Conservation (phyloP, 2,888 invertebrate genomes). For the Artemia sinica region DNA sequence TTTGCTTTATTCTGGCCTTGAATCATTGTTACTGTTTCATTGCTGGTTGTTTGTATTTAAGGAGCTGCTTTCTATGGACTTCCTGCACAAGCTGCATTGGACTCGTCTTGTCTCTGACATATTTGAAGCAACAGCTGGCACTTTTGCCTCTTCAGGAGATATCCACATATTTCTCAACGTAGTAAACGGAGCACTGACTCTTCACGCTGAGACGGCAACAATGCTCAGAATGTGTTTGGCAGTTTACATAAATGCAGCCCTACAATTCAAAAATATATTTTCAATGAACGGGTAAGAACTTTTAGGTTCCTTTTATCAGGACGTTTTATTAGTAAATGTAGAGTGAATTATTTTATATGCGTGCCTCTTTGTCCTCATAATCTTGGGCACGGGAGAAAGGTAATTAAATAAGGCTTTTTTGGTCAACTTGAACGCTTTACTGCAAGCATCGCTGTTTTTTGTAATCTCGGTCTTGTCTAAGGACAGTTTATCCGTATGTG, state of each 20-base stretch:
- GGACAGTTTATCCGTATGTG: no score
- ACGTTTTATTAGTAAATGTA: no score
- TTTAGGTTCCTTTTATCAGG: no score
- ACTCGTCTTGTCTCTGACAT: conserved; percentile 83
- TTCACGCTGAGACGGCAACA: conserved; percentile 91
- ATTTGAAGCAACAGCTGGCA: conserved; percentile 95
- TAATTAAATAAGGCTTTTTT: no score
- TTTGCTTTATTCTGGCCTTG: no score
- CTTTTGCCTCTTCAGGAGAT: conserved; percentile 89
- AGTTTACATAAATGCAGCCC: conserved; percentile 89
- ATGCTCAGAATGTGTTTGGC: conserved; percentile 89
- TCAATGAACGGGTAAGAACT: conserved; percentile 67
- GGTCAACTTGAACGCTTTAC: no score
- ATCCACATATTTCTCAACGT: conserved; percentile 95
- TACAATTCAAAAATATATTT: conserved; percentile 96
- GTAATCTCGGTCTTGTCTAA: no score
- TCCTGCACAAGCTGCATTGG: conserved; percentile 98
- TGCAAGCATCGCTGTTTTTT: no score
- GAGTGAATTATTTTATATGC: no score
- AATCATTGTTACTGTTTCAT: no score
- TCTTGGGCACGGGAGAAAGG: no score
- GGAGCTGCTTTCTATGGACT: conserved; percentile 78
- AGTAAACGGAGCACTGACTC: conserved; percentile 80
- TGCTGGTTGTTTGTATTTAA: conserved; percentile 30
- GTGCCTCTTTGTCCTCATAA: no score